Evolutionary conservation across 2,888 invertebrate genomes (phyloP).

Genomic region (Cosmorhoe ocellata): DNA sequence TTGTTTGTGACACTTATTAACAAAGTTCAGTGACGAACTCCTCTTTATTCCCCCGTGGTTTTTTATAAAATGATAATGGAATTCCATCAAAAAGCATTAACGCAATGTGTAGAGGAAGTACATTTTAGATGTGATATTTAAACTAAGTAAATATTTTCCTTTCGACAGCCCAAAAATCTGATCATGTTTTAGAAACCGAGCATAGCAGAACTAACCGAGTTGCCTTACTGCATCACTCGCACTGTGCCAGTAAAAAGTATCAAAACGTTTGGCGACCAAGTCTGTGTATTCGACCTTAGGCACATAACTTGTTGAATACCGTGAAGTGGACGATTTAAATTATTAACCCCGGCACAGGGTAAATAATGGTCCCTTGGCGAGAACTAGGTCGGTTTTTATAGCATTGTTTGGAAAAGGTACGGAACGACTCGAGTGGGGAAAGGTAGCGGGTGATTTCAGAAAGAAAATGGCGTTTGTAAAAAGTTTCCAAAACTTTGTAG

Average conservation of each 20-base stretch:
- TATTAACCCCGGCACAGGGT: conserved; percentile 29
- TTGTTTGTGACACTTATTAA: no score
- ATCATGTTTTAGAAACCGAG: no score
- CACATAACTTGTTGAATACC: conserved; percentile 23
- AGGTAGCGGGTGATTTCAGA: conserved; percentile 1
- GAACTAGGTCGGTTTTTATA: conserved; percentile 34
- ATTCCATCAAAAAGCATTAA: no score
- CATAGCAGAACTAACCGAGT: background rate
- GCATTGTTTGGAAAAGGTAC: conserved; percentile 17
- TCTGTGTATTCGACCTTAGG: conserved; percentile 9
- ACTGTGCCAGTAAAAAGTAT: background rate
- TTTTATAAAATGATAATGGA: no score
- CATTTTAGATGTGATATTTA: no score
- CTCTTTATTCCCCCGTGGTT: no score
- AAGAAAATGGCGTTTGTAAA: background rate
- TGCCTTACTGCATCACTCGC: background rate
- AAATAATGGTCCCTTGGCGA: conserved; percentile 12
- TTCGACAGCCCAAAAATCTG: no score
- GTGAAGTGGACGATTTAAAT: conserved; percentile 21
- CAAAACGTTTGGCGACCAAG: conserved; percentile 4
- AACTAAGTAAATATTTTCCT: no score
- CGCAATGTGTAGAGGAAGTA: no score
- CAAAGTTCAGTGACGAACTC: no score
- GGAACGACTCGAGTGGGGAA: background rate
- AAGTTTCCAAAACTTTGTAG: no score